Conservation (phyloP, 2,797 vertebrate genomes). For the Dryobates pubescens region DNA sequence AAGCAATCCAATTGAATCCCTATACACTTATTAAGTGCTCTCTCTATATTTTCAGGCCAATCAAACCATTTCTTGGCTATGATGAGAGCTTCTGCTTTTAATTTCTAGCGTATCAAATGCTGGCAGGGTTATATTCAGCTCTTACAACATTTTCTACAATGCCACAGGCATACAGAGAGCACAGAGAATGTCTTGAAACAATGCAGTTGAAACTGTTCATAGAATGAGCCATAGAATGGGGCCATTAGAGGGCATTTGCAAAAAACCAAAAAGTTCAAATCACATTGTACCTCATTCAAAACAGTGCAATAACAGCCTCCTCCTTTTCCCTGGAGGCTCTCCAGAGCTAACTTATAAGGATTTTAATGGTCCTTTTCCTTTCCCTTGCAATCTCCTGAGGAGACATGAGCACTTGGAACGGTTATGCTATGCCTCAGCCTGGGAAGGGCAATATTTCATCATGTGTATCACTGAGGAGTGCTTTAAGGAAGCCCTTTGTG, state of each 20-base stretch:
- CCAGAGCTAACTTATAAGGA: slow-evolving; percentile 10
- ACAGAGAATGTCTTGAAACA: background rate
- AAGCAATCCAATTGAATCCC: background rate
- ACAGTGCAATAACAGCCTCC: background rate
- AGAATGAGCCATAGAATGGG: background rate
- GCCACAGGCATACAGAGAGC: background rate
- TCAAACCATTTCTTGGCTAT: background rate
- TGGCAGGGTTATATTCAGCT: slow-evolving; percentile 46
- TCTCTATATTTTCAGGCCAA: slow-evolving; percentile 17
- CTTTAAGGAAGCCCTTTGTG: slow-evolving; percentile 42
- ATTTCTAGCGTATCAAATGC: slow-evolving; percentile 35
- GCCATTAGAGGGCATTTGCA: slow-evolving; percentile 21
- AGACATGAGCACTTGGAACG: background rate
- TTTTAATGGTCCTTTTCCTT: slow-evolving; percentile 35
- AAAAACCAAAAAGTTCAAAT: background rate
- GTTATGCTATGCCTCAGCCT: slow-evolving; percentile 17
- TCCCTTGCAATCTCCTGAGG: slow-evolving; percentile 24
- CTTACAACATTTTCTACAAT: slow-evolving; percentile 8
- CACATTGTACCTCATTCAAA: slow-evolving; percentile 29
- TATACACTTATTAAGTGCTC: background rate
- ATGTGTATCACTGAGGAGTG: slow-evolving; percentile 17
- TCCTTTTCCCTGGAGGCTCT: slow-evolving; percentile 16
- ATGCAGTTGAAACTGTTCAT: background rate
- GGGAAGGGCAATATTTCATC: slow-evolving; percentile 56
- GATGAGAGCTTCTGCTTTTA: slow-evolving; percentile 43